These are phyloP conservation scores for Andricus quercusramuli DNA, from an alignment of 2,888 invertebrate genomes.

Conservation along the genomic window DNA sequence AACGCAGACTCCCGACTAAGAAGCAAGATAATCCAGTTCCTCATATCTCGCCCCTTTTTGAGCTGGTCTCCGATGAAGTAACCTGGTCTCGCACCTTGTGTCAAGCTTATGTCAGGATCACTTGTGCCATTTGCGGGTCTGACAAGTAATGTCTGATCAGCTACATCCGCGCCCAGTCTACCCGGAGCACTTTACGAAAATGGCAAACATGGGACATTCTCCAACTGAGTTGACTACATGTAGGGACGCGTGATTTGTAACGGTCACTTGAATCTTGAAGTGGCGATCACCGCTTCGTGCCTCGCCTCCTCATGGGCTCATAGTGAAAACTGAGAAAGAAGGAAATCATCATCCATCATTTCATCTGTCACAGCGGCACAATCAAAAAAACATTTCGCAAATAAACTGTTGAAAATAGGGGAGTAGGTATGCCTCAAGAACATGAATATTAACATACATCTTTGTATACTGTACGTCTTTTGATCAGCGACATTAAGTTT, in stretches of 20 bases:
- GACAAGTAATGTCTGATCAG: slow-evolving; percentile 51
- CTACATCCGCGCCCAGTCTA: slow-evolving; percentile 44
- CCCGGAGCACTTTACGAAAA: slow-evolving; percentile 61
- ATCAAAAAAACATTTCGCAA: background rate
- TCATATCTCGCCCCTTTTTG: slow-evolving; percentile 74
- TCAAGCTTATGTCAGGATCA: slow-evolving; percentile 70
- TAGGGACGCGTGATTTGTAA: slow-evolving; percentile 40
- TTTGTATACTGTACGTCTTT: no score
- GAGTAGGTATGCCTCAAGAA: background rate
- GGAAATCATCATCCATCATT: slow-evolving; percentile 14
- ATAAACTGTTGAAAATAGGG: background rate
- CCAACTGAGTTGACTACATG: slow-evolving; percentile 46
- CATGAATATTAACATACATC: no score
- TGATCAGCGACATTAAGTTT: no score
- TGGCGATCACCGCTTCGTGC: slow-evolving; percentile 16
- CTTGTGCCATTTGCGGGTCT: slow-evolving; percentile 53
- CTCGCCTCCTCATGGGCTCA: slow-evolving; percentile 13
- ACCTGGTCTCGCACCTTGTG: slow-evolving; percentile 61
- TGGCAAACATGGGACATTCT: slow-evolving; percentile 58
- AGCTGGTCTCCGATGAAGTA: slow-evolving; percentile 67
- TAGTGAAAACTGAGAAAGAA: slow-evolving; percentile 16
- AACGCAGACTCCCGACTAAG: slow-evolving; percentile 56
- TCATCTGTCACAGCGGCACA: background rate
- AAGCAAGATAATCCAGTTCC: slow-evolving; percentile 68
- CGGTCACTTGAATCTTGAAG: slow-evolving; percentile 39